Evolutionary conservation across 2,888 invertebrate genomes (phyloP), one percentile per base, ranked within the genome.

Genomic region (Athrips mouffetella): DNA sequence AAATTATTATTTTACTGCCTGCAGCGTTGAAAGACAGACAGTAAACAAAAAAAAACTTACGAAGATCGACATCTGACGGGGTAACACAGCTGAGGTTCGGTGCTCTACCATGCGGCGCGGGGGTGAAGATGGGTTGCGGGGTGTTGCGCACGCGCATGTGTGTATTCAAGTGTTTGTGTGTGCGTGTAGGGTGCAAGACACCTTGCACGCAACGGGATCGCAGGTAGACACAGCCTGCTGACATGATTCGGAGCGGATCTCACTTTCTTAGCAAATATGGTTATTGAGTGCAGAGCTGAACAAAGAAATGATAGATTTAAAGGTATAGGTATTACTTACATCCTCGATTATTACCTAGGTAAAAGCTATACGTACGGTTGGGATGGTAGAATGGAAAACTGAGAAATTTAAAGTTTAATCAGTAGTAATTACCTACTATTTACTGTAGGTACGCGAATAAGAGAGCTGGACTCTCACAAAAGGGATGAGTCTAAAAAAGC

Each of bases 161-260:
- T 68, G 23, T 8, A 53, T 46, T 10, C 39, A 20, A 11, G 5
- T 49, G 50, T 29, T 47, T 48, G 45, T 49, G 52, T 51, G 57
- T 67, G 68, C 54, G 74, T 67, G 70, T 62, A 68, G 75, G 73
- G 76, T 73, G 75, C 65, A 73, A 66, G 68, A 75, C 85, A 86
- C 86, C 86, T 86, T 86, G 86, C 86, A 78, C 76, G 81, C 85
- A 85, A 86, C 85, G 87, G 86, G 82, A 87, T 69, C 70, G 85
- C 86, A 88, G 87, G 86, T 86, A 87, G 83, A 77, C 63, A 52
- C 55, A 67, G 71, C 66, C 68, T 60, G 73, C 77, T 81, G 82
- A 80, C 80, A 81, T 73, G 72, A 76, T 78, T 81, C 69, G 68
- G 70, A 67, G 75, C 79, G 75, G 77, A 77, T 78, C 78, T 76